Evolutionary conservation across 2,888 invertebrate species (phyloP).

Genomic region (Pocota personata): DNA sequence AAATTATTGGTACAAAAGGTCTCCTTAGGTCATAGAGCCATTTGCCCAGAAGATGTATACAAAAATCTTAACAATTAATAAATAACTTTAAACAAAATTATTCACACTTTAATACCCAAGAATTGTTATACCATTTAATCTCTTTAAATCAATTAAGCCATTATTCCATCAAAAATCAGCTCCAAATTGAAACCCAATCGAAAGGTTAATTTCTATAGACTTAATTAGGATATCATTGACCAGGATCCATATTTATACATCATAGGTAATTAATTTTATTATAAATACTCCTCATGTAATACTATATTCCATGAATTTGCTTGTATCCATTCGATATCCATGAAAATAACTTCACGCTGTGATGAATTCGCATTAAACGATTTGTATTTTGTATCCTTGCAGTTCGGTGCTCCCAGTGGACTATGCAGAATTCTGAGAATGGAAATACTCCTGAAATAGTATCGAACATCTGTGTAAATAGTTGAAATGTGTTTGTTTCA

Average conservation of each 20-base stretch:
- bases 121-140: neutral
- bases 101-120: too few species aligned
- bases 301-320: neutral
- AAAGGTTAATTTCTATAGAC: conserved; percentile 26
- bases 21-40: too few species aligned
- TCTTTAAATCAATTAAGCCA: neutral
- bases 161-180: neutral
- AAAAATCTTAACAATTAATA: too few species aligned
- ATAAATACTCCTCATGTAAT: neutral
- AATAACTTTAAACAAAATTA: too few species aligned
- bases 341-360: neutral
- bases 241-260: neutral
- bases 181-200: neutral
- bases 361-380: conserved; percentile 4
- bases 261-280: neutral
- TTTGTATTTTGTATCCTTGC: conserved; percentile 34
- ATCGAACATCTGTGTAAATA: conserved; percentile 38
- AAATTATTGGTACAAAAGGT: too few species aligned
- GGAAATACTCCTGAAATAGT: conserved; percentile 15
- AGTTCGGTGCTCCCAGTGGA: conserved; percentile 13
- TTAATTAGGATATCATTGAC: conserved; percentile 42
- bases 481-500: conserved; percentile 57
- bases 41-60: too few species aligned
- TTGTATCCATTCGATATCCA: neutral
- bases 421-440: conserved; percentile 36